Evolutionary conservation across 1,140 invertebrate genomes (phyloP), one percentile per base, ranked within the genome.

Genomic region (Trichogramma pretiosum): DNA sequence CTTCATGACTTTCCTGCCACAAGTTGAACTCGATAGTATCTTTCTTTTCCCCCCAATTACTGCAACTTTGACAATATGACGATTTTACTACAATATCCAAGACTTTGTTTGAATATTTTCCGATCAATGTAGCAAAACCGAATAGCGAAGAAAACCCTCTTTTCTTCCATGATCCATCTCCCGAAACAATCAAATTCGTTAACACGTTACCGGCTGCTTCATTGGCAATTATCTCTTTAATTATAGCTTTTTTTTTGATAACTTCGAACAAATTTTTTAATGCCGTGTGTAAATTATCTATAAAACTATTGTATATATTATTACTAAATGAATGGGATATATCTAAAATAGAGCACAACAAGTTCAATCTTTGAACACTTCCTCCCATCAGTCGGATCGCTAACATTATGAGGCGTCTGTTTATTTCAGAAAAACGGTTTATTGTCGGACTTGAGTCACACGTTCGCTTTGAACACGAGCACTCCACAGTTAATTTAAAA

Each of bases 321-420:
- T 16, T 19, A 18, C 18, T 36, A 19, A 36, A 19, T 19, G 17
- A 18, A n/a, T 19, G 10, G 17, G 18, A 36, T 5, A 19, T 36
- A 48, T 38, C n/a, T 28, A 48, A 39, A 11, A 48, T 14, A 38
- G 34, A 37, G 19, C 46, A 46, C n/a, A n/a, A n/a, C n/a, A n/a
- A n/a, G n/a, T n/a, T n/a, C n/a, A n/a, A n/a, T n/a, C n/a, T n/a
- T n/a, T n/a, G n/a, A n/a, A n/a, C n/a, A n/a, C n/a, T n/a, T n/a
- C n/a, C n/a, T n/a, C n/a, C n/a, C n/a, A n/a, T n/a, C n/a, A n/a
- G n/a, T n/a, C n/a, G n/a, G n/a, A n/a, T n/a, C n/a, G n/a, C n/a
- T n/a, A n/a, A n/a, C n/a, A n/a, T n/a, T n/a, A n/a, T n/a, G n/a
- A n/a, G n/a, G n/a, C n/a, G n/a, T n/a, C n/a, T n/a, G n/a, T n/a